A percentile compares a stretch with the other conserved stretches of the same genome.
Conservation (phyloP, 2,797 vertebrate species). For the Bothrops alternatus region DNA sequence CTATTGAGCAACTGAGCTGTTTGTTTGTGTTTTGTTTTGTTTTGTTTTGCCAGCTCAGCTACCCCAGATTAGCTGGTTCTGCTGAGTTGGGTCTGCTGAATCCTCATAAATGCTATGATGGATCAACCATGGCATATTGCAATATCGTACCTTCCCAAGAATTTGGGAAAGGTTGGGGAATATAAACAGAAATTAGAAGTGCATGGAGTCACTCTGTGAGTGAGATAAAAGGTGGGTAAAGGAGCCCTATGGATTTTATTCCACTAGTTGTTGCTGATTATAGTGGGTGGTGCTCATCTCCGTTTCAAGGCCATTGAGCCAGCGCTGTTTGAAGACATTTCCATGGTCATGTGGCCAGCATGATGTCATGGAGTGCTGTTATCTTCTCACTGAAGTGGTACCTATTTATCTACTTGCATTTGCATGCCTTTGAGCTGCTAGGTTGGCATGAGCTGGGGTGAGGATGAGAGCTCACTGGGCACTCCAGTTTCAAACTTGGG, state of each 20-base stretch:
- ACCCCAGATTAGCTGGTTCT: not conserved
- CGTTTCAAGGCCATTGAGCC: not conserved
- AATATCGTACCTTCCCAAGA: not conserved
- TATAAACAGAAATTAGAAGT: not conserved
- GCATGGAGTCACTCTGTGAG: not conserved
- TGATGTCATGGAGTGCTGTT: not conserved
- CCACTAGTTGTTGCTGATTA: not conserved
- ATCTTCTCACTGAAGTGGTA: not conserved
- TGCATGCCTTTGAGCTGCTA: not conserved
- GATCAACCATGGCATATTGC: not conserved
- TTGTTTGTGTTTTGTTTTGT: rapidly evolving
- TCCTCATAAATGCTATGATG: not conserved
- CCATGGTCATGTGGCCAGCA: not conserved
- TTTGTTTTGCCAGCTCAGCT: not conserved
- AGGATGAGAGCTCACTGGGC: no score
- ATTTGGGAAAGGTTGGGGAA: not conserved
- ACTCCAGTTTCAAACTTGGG: not conserved
- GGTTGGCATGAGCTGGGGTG: not conserved
- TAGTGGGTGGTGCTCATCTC: not conserved
- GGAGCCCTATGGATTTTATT: not conserved
- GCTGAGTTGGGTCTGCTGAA: not conserved
- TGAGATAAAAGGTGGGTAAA: not conserved
- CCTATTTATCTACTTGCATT: not conserved
- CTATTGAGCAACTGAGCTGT: not conserved
- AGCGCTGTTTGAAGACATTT: not conserved